Base-by-base conservation (phyloP, 2,797 vertebrate genomes). In the Gymnothorax reevesii region DNA sequence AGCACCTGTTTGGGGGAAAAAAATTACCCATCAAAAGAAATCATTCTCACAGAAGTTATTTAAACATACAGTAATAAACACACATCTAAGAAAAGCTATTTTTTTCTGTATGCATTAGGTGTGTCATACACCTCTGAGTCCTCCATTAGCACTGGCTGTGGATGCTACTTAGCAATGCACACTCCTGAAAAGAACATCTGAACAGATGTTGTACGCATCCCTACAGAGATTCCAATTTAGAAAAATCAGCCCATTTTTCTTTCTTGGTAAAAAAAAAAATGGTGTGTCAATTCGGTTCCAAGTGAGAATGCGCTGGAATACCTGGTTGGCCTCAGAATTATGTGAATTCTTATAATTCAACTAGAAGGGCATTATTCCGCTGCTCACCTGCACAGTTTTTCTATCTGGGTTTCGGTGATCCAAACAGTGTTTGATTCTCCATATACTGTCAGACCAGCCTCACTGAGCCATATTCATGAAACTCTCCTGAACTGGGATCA, bases 261-360 rank as follows among this genome's bases (percentile, higher is more conserved):
- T 59, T 59, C 33, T 83, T 33, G 9, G 22, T n/a, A 17, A 17
- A 82, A 82, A 55, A 2, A 59, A 83, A 83, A 83, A 8, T 20
- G 15, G 12, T 57, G 80, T 57, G 80, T 82, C 80, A 82, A 82
- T 9, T n/a, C 52, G 15, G 80, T 54, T 33, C 12, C 27, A 52
- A 57, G 25, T 9, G 54, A 57, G 17, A 57, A 83, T 83, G 82
- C 15, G 55, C 86, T 89, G 90, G 86, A 92, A 89, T 85, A 89
- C 92, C 92, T 90, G 71, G 91, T 89, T 27, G n/a, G n/a, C 55
- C 82, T 1, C 17, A 17, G 57, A 59, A 55, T 33, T 27, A 7
- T 57, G n/a, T n/a, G 13, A 83, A 83, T 57, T 57, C 22, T 82
- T 27, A 33, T 33, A 59, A 57, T 83, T 83, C 8, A 7, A 6